Evolutionary conservation across 92 coral and sea anemone species (phyloP).

Genomic region (Porites divaricata): DNA sequence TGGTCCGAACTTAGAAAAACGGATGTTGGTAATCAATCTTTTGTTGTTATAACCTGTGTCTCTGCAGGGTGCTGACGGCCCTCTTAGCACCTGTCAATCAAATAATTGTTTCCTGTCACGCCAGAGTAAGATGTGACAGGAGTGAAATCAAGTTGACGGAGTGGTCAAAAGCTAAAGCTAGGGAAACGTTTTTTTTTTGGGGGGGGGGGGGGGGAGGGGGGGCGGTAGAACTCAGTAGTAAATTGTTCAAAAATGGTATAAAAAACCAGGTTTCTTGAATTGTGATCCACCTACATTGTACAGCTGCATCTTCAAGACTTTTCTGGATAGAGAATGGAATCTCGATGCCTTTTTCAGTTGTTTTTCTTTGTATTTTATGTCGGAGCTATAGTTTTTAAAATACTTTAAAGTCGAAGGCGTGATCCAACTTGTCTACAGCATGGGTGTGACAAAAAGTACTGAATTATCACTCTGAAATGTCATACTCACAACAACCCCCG

Average conservation of each 20-base stretch:
- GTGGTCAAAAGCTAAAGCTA: too few relatives aligned
- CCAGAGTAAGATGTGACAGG: neutral
- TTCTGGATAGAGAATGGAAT: neutral
- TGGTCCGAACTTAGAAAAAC: neutral
- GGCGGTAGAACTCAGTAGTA: too few relatives aligned
- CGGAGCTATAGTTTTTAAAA: too few relatives aligned
- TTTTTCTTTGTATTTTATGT: too few relatives aligned
- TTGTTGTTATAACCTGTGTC: slow-evolving; percentile 1
- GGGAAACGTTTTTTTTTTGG: too few relatives aligned
- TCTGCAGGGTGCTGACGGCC: neutral
- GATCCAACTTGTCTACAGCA: neutral
- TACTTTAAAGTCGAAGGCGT: neutral
- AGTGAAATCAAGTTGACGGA: too few relatives aligned
- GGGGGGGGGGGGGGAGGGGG: too few relatives aligned
- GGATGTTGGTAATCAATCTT: slow-evolving; percentile 15
- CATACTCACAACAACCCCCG: neutral
- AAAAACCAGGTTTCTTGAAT: too few relatives aligned
- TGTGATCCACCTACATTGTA: neutral
- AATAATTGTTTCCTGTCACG: neutral
- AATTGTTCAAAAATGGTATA: too few relatives aligned
- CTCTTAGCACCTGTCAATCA: slow-evolving; percentile 22
- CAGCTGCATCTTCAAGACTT: neutral
- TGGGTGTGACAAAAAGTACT: neutral
- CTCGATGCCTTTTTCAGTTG: neutral
- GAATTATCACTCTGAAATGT: neutral